Evolutionary conservation across 1,140 invertebrate species (phyloP).

Genomic region (Harpegnathos saltator): DNA sequence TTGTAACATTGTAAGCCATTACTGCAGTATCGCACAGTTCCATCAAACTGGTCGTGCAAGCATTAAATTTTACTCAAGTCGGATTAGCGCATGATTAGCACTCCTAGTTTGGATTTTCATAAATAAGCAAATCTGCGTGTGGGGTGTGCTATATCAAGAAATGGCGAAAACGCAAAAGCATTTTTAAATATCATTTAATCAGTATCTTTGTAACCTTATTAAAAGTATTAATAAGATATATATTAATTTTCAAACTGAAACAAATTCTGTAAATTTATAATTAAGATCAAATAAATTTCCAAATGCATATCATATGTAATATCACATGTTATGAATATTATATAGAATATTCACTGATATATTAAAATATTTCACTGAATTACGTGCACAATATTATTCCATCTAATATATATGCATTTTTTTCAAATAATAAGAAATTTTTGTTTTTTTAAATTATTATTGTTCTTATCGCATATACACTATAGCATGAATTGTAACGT

Average conservation of each 20-base stretch:
- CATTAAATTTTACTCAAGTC: background rate
- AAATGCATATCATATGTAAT: no score
- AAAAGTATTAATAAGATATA: constrained; percentile 1
- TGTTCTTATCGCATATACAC: no score
- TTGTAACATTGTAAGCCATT: background rate
- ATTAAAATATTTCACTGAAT: background rate
- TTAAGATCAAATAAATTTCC: no score
- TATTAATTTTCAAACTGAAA: background rate
- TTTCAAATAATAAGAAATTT: background rate
- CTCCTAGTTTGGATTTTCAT: background rate
- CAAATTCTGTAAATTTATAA: no score
- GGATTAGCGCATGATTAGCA: background rate
- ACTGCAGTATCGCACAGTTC: background rate
- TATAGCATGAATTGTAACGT: no score
- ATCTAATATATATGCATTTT: background rate
- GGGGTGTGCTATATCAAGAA: background rate
- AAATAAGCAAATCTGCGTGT: background rate
- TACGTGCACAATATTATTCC: no score
- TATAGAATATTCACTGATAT: background rate
- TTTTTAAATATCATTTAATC: constrained; percentile 3
- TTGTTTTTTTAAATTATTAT: constrained; percentile 7
- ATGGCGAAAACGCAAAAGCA: background rate
- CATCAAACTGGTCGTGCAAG: background rate
- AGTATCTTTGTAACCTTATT: background rate
- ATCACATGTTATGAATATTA: no score